Evolutionary conservation across 2,888 invertebrate species (phyloP), one percentile per base, ranked within the genome.

Genomic region (Drosophila diplacantha): DNA sequence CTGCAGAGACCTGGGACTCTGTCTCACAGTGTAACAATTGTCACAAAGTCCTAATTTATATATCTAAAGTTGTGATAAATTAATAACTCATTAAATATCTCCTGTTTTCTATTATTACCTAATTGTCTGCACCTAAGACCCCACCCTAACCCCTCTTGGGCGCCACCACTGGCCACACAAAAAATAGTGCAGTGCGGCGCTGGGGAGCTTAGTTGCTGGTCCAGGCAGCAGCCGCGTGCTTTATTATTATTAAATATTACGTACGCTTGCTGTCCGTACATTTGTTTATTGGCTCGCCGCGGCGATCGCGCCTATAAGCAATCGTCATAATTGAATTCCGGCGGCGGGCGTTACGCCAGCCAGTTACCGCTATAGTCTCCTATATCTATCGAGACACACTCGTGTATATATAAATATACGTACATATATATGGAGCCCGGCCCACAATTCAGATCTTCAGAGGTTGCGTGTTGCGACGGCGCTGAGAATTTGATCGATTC

Each of bases 271-370:
- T 81, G 82, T 79, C 70, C 32, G 69, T 82, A 68, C 83, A 75
- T 77, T 81, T 80, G 83, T 74, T 72, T 79, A 82, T 75, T 74
- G 77, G 72, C 79, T 74, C 59, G 79, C 72, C 68, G 81, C 57
- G 62, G 58, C 57, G 62, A 63, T 62, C 46, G 69, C 76, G 75
- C 73, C 75, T 66, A 54, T 54, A 64, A 47, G 38, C 69, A 72
- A 73, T 80, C 74, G 78, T 83, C 84, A 82, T 85, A 84, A 84
- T 82, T 85, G 83, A 84, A 84, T 84, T 84, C 85, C 85, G 84
- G 77, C 77, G 81, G 80, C 85, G 78, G 81, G 85, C 80, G 81
- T 78, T 73, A 72, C 71, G 69, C 46, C 78, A 78, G 64, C 60
- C 70, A 56, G 78, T 71, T 72, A 78, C 75, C 73, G 66, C 72